A percentile compares a stretch with the other conserved stretches of the same genome.
phyloP scores from a whole-genome alignment of 2,888 invertebrate species.

The Sisyra nigra region DNA sequence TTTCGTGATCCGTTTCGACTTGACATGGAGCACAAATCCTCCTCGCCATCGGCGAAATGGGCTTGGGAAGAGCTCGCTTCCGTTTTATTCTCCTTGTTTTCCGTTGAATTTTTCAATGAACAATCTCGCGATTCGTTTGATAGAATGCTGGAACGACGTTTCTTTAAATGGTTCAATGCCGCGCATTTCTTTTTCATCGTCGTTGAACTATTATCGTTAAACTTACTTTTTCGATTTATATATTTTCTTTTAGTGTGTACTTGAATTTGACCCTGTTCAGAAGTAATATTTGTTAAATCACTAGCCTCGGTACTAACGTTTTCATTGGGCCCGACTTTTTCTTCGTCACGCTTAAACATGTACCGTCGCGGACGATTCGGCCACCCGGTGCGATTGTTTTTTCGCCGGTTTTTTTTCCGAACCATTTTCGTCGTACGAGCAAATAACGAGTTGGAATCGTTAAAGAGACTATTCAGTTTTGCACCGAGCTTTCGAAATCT shows the following conservation, averaged over 20 bases:
- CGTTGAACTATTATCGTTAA: background rate
- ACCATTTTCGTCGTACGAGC: slow-evolving; percentile 12
- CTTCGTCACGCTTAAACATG: slow-evolving; percentile 20
- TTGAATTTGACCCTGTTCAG: slow-evolving; percentile 10
- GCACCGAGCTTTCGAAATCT: slow-evolving; percentile 21
- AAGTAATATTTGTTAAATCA: slow-evolving; percentile 6
- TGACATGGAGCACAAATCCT: slow-evolving; percentile 10
- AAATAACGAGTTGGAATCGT: background rate
- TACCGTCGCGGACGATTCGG: slow-evolving; percentile 37
- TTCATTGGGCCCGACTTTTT: slow-evolving; percentile 6
- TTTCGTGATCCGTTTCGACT: background rate
- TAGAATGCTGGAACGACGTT: slow-evolving; percentile 20
- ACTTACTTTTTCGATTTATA: background rate
- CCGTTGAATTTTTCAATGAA: slow-evolving; percentile 10
- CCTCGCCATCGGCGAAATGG: slow-evolving; percentile 9
- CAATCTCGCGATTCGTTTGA: slow-evolving; percentile 8
- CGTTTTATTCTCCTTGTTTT: slow-evolving; percentile 8
- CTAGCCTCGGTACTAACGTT: slow-evolving; percentile 10
- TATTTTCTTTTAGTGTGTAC: slow-evolving; percentile 1
- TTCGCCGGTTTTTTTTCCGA: slow-evolving; percentile 39
- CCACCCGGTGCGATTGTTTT: slow-evolving; percentile 72
- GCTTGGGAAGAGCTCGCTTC: slow-evolving; percentile 17
- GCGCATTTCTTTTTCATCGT: background rate
- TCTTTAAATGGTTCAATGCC: slow-evolving; percentile 21
- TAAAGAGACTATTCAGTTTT: background rate